Evolutionary conservation across 2,888 invertebrate species (phyloP), one percentile per base, ranked within the genome.

Genomic region (Ophraella communa): DNA sequence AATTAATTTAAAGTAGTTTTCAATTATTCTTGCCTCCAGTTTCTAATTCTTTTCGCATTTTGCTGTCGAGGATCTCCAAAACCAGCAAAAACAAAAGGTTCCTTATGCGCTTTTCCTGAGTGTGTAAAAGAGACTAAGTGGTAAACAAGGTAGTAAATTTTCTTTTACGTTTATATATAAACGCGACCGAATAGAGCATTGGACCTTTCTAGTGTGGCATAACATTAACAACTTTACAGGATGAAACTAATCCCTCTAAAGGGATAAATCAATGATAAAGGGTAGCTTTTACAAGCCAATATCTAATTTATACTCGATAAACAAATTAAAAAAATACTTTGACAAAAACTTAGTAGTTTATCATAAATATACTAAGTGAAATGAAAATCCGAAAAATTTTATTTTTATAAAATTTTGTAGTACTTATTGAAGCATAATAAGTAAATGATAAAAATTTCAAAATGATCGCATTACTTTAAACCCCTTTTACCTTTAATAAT

Each of bases 81-180:
- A 77, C 80, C 79, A 80, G 80, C 80, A 81, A 79, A 81, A 81
- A n/a, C n/a, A 80, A 81, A 81, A 80, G 80, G 77, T 76, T 77
- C 76, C 76, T 74, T 72, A 72, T 75, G 74, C 74, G 75, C 76
- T 76, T 76, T 73, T 77, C 75, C 78, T 75, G 78, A 81, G 81
- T 82, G 81, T 82, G 81, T 82, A 82, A 80, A 80, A 81, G 81
- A 77, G 80, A 80, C 77, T 81, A 82, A 82, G 82, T 82, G 82
- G 82, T 82, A 82, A 82, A 82, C 82, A 82, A 81, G 81, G 82
- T 82, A 82, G 82, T 82, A 82, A 82, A 82, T 82, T 82, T 81
- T 78, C 77, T 75, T 77, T 74, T 70, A 68, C 76, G 73, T 72
- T 76, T 49, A 57, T 44, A n/a, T n/a, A 44, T 73, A 77, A 76